Base-by-base conservation (phyloP, 2,113 vertebrate genomes). In the Chionodraco myersi region DNA sequence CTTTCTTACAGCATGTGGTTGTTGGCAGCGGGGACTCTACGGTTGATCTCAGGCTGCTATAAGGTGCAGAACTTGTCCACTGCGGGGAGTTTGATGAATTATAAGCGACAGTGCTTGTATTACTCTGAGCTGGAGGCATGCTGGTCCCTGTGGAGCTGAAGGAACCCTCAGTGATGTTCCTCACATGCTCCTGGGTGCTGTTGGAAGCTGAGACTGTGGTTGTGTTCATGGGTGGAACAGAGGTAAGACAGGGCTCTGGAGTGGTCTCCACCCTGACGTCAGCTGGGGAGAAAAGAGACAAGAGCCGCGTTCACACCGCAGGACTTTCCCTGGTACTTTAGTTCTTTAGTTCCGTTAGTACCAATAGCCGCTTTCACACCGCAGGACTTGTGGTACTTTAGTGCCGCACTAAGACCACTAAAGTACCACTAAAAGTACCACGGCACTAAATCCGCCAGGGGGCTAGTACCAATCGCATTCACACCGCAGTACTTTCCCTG, bases 1-100 rank as follows among this genome's bases (percentile, higher is more conserved):
- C 12, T 70, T 69, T 81, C n/a, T 83, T 75, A 94, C 89, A 49
- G 54, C 83, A 88, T 41, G 83, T 62, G 47, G 85, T 64, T 36
- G 67, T 16, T 11, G 65, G 64, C 1, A 9, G 77, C 59, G 64
- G 56, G 44, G 65, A 56, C 23, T 41, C 54, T n/a, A 45, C 49
- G 0, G 86, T 10, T 64, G 79, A 57, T 30, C 30, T 30, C 30
- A 30, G 30, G 49, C n/a, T 88, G 70, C 57, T 64, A 2, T 45
- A 14, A 57, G 62, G 12, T 52, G 64, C 44, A 77, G 76, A 51
- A 4, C 15, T 72, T 2, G 30, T 88, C 82, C 63, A 71, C 57
- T 0, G 77, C 0, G 0, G 61, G 57, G 52, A 30, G 14, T 62
- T 57, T 63, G 87, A 67, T 79, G 77, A 72, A 77, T 62, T 64